Conservation (phyloP, 2,797 vertebrate genomes). For the Squalus acanthias region DNA sequence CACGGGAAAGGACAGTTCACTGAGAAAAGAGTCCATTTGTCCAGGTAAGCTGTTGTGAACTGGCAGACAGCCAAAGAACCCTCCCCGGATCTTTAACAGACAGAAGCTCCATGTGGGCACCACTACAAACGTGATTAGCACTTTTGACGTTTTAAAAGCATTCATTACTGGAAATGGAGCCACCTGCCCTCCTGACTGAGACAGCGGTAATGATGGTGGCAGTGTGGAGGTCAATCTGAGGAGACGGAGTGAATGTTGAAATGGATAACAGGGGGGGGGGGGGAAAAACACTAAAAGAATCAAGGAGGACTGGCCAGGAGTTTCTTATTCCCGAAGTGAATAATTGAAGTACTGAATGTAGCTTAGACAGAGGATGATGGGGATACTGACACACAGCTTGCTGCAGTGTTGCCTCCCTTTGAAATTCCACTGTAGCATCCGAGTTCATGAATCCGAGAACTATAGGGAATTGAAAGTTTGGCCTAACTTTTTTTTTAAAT, state of each 20-base stretch:
- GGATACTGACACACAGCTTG: too few species aligned
- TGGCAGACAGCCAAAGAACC: neutral
- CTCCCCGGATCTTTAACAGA: neutral
- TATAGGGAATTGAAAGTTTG: neutral
- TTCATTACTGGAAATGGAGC: neutral
- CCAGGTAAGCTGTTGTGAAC: constrained; percentile 52
- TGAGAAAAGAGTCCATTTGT: constrained; percentile 61
- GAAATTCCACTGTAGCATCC: neutral
- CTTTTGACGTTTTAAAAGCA: neutral
- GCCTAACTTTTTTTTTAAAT: neutral
- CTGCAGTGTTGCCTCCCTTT: neutral
- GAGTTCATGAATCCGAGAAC: neutral
- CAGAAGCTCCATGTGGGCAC: neutral
- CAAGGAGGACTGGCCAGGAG: neutral
- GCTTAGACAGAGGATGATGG: neutral
- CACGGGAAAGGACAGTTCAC: constrained; percentile 60
- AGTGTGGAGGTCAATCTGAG: neutral
- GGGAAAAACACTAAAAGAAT: neutral
- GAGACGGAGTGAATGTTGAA: neutral
- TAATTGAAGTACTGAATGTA: neutral
- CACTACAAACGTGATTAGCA: neutral
- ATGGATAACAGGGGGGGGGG: neutral
- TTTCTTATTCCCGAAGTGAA: neutral
- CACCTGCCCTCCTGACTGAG: neutral
- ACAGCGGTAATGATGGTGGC: neutral